Base-by-base conservation (phyloP, 2,888 invertebrate species). In the Stictocephala bisonia region DNA sequence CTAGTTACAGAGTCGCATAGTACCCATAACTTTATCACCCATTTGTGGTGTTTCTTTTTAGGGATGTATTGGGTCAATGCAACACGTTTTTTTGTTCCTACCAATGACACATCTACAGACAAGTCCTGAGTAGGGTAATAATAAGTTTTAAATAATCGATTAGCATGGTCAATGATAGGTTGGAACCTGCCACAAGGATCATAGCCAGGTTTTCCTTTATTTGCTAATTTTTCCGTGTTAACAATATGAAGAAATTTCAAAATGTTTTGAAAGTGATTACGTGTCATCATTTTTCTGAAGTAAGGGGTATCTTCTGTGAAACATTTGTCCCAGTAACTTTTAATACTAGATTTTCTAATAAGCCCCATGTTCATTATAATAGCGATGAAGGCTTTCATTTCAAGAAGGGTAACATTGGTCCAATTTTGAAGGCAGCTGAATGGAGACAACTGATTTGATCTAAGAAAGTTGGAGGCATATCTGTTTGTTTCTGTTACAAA, bases 1-100 rank as follows among this genome's bases (percentile, higher is more conserved):
- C 20, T 18, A 31, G 72, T 72, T 15, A 72, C 66, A 40, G 72
- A 29, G 24, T 72, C 72, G 53, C 72, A 66, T 29, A 72, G 13
- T 26, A 72, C 51, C 66, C 72, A 72, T n/a, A 72, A 41, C 51
- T 72, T 72, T 11, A 72, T 53, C 7, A 66, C 72, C 72, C 72
- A 72, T 27, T 40, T 50, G 18, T 66, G 66, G 29, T 72, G 66
- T 31, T 72, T 64, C 66, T 31, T 72, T 31, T 72, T 29, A n/a
- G n/a, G 71, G 15, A 72, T 29, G 60, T 66, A 72, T 26, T 66
- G 66, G n/a, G 60, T 40, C 1, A 66, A 9, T 27, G 50, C 72
- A 35, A 40, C 29, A 7, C 26, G 35, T 48, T 66, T 66, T 41
- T 72, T 72, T 13, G 66, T 51, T 24, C 72, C 72, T 6, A 72